These are phyloP conservation scores for Alectura lathami DNA, from an alignment of 2,113 vertebrate species.

Conservation along the genomic window DNA sequence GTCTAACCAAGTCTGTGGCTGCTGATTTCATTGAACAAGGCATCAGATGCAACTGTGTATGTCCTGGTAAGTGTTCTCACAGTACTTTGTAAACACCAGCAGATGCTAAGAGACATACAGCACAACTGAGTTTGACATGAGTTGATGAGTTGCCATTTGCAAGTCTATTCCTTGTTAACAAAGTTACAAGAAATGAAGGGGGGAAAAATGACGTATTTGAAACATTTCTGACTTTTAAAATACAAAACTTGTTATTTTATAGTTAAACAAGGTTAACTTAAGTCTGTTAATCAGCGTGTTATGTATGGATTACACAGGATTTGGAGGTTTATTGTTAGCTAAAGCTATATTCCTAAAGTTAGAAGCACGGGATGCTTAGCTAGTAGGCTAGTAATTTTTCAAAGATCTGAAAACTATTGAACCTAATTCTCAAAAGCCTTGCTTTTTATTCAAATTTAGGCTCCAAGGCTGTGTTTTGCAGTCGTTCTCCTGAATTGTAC, in stretches of 20 bases:
- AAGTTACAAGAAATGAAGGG: background rate
- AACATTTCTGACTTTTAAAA: background rate
- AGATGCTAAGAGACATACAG: background rate
- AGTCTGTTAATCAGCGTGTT: background rate
- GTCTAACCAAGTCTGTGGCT: slow-evolving; percentile 93
- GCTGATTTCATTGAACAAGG: slow-evolving; percentile 92
- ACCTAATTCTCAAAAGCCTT: background rate
- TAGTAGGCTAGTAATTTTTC: background rate
- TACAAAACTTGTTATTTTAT: background rate
- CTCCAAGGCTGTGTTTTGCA: background rate
- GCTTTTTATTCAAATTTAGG: background rate
- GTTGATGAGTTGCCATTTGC: too few species aligned
- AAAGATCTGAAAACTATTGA: background rate
- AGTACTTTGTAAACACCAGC: background rate
- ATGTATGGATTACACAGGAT: background rate
- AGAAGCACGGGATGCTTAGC: background rate
- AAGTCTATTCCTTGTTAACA: background rate
- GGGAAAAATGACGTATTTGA: background rate
- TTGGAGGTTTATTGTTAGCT: background rate
- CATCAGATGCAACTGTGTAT: slow-evolving; percentile 93
- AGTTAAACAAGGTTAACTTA: background rate
- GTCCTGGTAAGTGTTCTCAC: slow-evolving; percentile 83
- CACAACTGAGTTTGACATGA: background rate
- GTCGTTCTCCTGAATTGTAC: background rate
- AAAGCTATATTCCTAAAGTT: background rate